Percentiles rank a stretch among this genome's conserved stretches.
Evolutionary conservation across 2,888 invertebrate species (phyloP).

Genomic region (Athalia cordata): DNA sequence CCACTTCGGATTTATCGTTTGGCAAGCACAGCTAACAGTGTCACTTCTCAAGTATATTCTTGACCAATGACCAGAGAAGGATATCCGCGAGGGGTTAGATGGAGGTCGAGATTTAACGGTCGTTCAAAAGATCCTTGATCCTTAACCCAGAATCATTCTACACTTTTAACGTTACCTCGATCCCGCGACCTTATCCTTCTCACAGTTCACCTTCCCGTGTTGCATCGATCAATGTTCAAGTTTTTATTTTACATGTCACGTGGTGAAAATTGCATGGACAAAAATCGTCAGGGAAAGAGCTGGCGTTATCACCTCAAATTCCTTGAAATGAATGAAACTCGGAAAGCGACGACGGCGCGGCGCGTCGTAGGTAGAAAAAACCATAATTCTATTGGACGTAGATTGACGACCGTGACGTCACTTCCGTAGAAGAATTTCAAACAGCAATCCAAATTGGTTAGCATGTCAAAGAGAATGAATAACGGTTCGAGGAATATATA

Average conservation of each 20-base stretch:
- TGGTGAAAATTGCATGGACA: no score
- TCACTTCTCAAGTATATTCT: constrained; percentile 36
- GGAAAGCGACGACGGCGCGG: background rate
- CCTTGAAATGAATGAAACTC: constrained; percentile 16
- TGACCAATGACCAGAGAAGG: constrained; percentile 14
- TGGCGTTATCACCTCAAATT: constrained; percentile 19
- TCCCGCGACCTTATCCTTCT: background rate
- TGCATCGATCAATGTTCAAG: no score
- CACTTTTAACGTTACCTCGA: background rate
- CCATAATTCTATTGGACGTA: constrained; percentile 26
- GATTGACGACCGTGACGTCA: constrained; percentile 37
- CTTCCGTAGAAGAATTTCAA: constrained; percentile 27
- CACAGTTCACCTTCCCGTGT: no score
- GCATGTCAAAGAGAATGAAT: constrained; percentile 1
- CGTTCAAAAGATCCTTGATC: background rate
- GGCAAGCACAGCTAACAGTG: constrained; percentile 12
- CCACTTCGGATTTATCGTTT: constrained; percentile 34
- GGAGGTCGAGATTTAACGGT: constrained; percentile 35
- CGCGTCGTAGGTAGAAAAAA: constrained; percentile 5
- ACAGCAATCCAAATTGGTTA: constrained; percentile 13
- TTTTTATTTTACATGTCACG: no score
- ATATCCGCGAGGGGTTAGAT: constrained; percentile 12
- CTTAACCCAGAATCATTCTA: background rate
- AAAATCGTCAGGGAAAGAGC: no score
- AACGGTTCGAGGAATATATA: constrained; percentile 18